Evolutionary conservation across 1,140 invertebrate species (phyloP).

Genomic region (Lordiphosa stackelbergi): DNA sequence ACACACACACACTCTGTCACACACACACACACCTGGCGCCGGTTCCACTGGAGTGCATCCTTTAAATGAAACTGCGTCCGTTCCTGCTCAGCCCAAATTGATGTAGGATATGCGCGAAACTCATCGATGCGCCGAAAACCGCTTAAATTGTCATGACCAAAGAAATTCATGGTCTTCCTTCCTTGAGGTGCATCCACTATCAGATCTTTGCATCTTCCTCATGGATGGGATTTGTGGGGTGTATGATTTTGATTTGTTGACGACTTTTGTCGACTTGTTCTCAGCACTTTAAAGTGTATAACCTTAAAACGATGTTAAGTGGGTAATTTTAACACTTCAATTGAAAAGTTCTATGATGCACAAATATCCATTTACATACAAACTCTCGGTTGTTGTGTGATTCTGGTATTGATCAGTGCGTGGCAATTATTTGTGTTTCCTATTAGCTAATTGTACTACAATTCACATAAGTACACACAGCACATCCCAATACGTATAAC

Average conservation of each 20-base stretch:
- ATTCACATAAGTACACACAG: conserved; percentile 1
- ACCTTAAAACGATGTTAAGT: conserved; percentile 72
- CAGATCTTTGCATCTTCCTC: conserved; percentile 9
- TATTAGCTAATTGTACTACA: conserved; percentile 20
- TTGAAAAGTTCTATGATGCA: conserved; percentile 62
- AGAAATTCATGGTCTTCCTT: conserved; percentile 57
- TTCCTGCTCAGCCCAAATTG: conserved; percentile 43
- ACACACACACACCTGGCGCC: conserved; percentile 44
- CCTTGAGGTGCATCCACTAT: neutral
- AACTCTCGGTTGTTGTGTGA: neutral
- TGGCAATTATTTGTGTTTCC: conserved; percentile 50
- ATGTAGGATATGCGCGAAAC: conserved; percentile 20
- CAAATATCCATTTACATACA: conserved; percentile 7
- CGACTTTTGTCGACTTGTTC: conserved; percentile 20
- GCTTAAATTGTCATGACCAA: conserved; percentile 62
- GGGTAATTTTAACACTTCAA: conserved; percentile 72
- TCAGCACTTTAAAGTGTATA: conserved; percentile 59
- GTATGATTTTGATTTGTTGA: neutral
- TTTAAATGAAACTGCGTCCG: conserved; percentile 36
- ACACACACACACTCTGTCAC: neutral
- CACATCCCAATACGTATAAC: no score
- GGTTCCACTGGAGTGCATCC: conserved; percentile 45
- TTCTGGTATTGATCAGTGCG: conserved; percentile 31
- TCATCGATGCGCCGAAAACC: conserved; percentile 60
- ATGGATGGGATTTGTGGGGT: conserved; percentile 4